A percentile compares a stretch with the other conserved stretches of the same genome.
Conservation (phyloP, 1,140 invertebrate genomes). For the Pomacea maculata region DNA sequence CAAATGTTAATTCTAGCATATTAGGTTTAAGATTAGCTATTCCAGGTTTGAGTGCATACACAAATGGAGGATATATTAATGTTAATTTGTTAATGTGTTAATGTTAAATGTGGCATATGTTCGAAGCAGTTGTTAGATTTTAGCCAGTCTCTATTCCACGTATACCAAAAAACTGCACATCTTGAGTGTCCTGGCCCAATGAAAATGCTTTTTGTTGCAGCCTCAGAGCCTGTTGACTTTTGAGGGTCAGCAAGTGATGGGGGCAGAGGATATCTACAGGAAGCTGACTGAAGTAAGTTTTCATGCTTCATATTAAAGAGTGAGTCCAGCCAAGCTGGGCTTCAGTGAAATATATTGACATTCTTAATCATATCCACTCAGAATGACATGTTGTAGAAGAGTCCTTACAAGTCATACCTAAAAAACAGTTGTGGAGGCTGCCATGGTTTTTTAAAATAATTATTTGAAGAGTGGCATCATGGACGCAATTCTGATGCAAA, state of each 20-base stretch:
- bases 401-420: not conserved
- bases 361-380: not conserved
- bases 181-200: too few relatives aligned
- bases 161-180: too few relatives aligned
- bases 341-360: not conserved
- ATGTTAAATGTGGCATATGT: too few relatives aligned
- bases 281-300: conserved; percentile 83
- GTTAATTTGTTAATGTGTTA: too few relatives aligned
- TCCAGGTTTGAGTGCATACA: too few relatives aligned
- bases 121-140: too few relatives aligned
- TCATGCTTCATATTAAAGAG: not conserved
- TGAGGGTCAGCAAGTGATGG: conserved; percentile 91
- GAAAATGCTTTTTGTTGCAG: conserved; percentile 22
- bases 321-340: not conserved
- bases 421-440: not conserved
- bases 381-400: not conserved
- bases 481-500: too few relatives aligned
- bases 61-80: too few relatives aligned
- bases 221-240: conserved; percentile 86
- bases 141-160: too few relatives aligned
- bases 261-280: conserved; percentile 91
- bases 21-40: too few relatives aligned
- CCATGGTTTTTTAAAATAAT: not conserved
- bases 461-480: not conserved
- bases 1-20: too few relatives aligned